These are phyloP conservation scores for Endomychus coccineus DNA, from an alignment of 2,888 invertebrate species.

Conservation along the genomic window DNA sequence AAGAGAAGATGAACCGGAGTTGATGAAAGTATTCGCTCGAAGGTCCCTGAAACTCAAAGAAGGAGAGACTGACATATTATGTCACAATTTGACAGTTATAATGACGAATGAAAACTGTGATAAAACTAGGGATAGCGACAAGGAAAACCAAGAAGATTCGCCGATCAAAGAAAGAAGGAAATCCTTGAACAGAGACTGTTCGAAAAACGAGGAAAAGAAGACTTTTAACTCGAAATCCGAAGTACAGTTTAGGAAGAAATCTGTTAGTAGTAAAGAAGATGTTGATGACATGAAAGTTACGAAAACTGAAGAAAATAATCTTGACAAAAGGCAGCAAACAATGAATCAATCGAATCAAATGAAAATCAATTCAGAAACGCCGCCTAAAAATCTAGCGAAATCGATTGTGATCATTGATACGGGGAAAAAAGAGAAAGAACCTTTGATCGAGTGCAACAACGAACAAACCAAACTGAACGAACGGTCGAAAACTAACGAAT, in stretches of 20 bases:
- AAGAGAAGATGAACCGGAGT: conserved; percentile 66
- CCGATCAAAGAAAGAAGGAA: conserved; percentile 46
- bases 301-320: conserved; percentile 3
- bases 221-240: conserved; percentile 11
- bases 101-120: conserved; percentile 43
- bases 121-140: conserved; percentile 63
- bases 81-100: conserved; percentile 50
- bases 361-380: no score
- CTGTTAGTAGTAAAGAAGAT: conserved; percentile 17
- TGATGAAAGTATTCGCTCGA: conserved; percentile 75
- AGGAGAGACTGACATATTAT: conserved; percentile 53
- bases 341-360: conserved; percentile 16
- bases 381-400: conserved; percentile 6
- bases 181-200: conserved; percentile 26
- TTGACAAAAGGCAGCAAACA: background rate
- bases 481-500: conserved; percentile 10
- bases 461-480: conserved; percentile 7
- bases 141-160: conserved; percentile 57
- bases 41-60: conserved; percentile 76
- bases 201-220: conserved; percentile 20
- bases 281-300: conserved; percentile 14
- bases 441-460: conserved; percentile 23
- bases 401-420: conserved; percentile 9
- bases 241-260: conserved; percentile 12
- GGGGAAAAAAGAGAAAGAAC: conserved; percentile 25